Evolutionary conservation across 2,113 vertebrate species (phyloP), one percentile per base, ranked within the genome.

Genomic region (Tamias sibiricus): DNA sequence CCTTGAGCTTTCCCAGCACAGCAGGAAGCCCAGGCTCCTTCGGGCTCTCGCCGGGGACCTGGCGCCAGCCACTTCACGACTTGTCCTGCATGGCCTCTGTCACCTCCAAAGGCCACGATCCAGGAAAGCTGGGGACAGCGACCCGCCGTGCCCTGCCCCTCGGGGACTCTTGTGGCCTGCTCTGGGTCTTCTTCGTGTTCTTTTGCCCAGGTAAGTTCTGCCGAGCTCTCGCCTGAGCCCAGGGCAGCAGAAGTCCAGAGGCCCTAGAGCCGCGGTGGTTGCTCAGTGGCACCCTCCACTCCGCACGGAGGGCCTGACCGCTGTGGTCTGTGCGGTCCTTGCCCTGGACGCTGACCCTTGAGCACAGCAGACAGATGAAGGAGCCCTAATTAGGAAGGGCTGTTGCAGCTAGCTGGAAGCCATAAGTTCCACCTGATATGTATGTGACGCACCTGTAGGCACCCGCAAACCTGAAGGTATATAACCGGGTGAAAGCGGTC

Each of bases 241-340:
- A 8, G n/a, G 2, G 42, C 26, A 16, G 20, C 3, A 0, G 64
- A 74, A 26, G 35, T 52, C 32, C 3, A 8, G 72, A n/a, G 35
- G 9, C 16, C 37, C 8, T 20, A 24, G 24, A 32, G 68, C 40
- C 0, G 0, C 6, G n/a, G 0, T 22, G 17, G 8, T 0, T 0
- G 19, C 20, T 35, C 4, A 42, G 9, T 19, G 6, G 37, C 4
- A 3, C 54, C 4, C 26, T 37, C 26, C 37, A 6, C 13, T 12
- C 37, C 19, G 20, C 54, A 7, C 13, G 26, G 22, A 37, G 17
- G 44, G 7, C 32, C 13, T 24, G 28, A n/a, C 24, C 57, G 77
- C n/a, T n/a, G 3, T 1, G 8, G 13, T 9, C 54, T 0, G 52
- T 42, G 8, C 11, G 69, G 11, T 19, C 20, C 32, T 5, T 4